Base-by-base conservation (phyloP, 2,113 vertebrate species). In the Trichechus manatus region DNA sequence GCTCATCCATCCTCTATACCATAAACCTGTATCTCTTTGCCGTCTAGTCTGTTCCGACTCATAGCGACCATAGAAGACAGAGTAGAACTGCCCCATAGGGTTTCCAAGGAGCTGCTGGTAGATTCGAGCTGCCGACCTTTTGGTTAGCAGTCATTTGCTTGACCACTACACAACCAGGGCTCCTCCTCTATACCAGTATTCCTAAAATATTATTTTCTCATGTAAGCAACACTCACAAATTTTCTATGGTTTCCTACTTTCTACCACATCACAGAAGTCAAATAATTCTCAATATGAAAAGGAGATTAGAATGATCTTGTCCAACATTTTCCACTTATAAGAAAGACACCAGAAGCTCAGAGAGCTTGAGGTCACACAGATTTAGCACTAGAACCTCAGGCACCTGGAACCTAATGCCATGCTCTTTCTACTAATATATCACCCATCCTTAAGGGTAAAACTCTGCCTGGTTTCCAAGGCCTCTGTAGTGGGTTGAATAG, bases 281-380 rank as follows among this genome's bases (percentile, higher is more conserved):
- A 88, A 82, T 74, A 14, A 14, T 59, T 93, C 94, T 82, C 22
- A 68, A 87, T 75, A 53, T 68, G 66, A 59, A 92, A 85, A 53
- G 81, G 29, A 80, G 25, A 44, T 84, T 42, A 81, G 56, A 74
- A 79, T 88, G 5, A 64, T 47, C 70, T 87, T n/a, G 61, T 50
- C 14, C 33, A 87, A 59, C 31, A 56, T 70, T 91, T 77, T 68
- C 10, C 29, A 89, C 93, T 96, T 82, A 44, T 61, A 56, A 44
- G 42, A 89, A 87, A 92, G 22, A 94, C 80, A 89, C 27, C 72
- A 89, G 47, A 87, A 85, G 4, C 13, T 63, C 61, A 5, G 17
- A n/a, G n/a, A 83, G n/a, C 93, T 3, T 27, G 53, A 82, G 25
- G 8, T 42, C 53, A 83, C 10, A 64, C 23, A 50, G 25, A 85